phyloP scores from a whole-genome alignment of 2,888 invertebrate genomes.

The Lasioglossum calceatum region DNA sequence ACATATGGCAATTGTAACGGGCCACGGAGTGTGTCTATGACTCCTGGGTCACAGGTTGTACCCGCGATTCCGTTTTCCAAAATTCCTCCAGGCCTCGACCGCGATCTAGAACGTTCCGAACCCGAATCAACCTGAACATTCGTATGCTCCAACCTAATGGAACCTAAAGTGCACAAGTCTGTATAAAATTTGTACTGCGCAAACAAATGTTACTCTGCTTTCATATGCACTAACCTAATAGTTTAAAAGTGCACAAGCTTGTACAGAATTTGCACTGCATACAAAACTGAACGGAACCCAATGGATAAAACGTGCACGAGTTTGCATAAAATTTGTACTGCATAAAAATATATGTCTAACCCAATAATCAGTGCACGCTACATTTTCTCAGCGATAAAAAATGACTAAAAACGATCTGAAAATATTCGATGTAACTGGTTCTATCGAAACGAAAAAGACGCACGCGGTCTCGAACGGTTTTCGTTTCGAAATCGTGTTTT shows the following conservation, averaged over 20 bases:
- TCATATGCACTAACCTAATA: too few species aligned
- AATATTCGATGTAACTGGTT: background rate
- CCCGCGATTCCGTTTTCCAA: background rate
- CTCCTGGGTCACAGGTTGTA: background rate
- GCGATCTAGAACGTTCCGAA: background rate
- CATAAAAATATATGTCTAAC: background rate
- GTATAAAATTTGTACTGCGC: too few species aligned
- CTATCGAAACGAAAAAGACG: background rate
- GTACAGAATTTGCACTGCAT: too few species aligned
- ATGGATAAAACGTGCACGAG: background rate
- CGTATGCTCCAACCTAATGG: too few species aligned
- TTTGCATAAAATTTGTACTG: background rate
- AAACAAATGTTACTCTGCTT: too few species aligned
- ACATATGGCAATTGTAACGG: conserved; percentile 40
- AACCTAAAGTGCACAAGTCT: too few species aligned
- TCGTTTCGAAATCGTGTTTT: background rate
- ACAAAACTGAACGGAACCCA: too few species aligned
- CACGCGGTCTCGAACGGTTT: background rate
- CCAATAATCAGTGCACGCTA: background rate
- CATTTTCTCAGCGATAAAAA: background rate
- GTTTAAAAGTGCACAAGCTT: too few species aligned
- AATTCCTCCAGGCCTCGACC: background rate
- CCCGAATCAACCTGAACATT: too few species aligned
- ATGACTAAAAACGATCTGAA: background rate
- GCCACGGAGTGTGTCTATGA: background rate